Base-by-base conservation (phyloP, 2,888 invertebrate genomes). In the Zaprionus obscuricornis region DNA sequence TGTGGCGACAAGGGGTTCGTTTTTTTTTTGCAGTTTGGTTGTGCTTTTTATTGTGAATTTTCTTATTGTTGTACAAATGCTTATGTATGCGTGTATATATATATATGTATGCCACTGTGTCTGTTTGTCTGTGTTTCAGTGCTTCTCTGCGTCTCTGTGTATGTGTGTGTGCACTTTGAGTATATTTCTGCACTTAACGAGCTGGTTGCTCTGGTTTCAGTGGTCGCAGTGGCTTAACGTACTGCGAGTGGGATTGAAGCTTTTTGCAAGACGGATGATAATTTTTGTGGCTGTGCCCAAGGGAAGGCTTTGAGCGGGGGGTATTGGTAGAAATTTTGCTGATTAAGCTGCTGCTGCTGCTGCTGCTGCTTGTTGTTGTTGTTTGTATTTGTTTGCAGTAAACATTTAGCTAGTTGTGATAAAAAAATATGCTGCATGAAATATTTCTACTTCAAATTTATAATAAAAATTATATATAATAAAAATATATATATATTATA, bases 111-210 rank as follows among this genome's bases (percentile, higher is more conserved):
- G 31, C n/a, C n/a, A n/a, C n/a, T 57, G n/a, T 40, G 2, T 22
- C 2, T 29, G 33, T 51, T 22, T 36, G 16, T 17, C 14, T 56
- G n/a, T 29, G 24, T 34, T 11, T n/a, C n/a, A n/a, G n/a, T n/a
- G n/a, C n/a, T n/a, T n/a, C n/a, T n/a, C n/a, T n/a, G n/a, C n/a
- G n/a, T n/a, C n/a, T n/a, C n/a, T 17, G 27, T 17, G 37, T 29
- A 7, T 47, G 17, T 24, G 24, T 24, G 24, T 24, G 5, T 24
- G 24, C 8, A n/a, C n/a, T n/a, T 4, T 24, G 24, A 6, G 8
- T 24, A 8, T 24, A 8, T 69, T 54, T 66, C 54, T 73, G 71
- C 64, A 74, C 72, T 74, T 73, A 73, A 74, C 74, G 67, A 67
- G 71, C 59, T 70, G 69, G 36, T 65, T 72, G 60, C 69, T 70